Evolutionary conservation across 2,888 invertebrate species (phyloP).

Genomic region (Agrotis segetum): DNA sequence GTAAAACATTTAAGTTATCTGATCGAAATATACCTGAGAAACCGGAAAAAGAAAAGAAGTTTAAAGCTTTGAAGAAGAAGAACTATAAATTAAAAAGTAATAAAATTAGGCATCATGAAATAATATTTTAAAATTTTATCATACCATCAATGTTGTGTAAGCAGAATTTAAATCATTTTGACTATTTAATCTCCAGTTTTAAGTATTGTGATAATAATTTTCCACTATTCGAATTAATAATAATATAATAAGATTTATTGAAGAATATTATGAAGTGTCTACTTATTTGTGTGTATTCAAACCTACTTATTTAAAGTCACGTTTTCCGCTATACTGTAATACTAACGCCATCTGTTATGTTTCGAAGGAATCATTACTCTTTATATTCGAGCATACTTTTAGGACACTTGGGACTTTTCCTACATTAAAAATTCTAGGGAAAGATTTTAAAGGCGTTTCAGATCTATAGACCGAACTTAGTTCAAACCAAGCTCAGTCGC

Average conservation of each 20-base stretch:
- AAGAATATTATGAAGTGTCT: no score
- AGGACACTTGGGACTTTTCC: no score
- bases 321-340: not conserved
- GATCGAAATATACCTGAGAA: slow-evolving; percentile 71
- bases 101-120: slow-evolving; percentile 33
- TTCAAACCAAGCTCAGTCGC: no score
- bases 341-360: slow-evolving; percentile 23
- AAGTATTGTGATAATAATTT: not conserved
- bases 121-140: slow-evolving; percentile 18
- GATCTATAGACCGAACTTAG: no score
- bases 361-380: slow-evolving; percentile 7
- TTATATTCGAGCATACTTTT: not conserved
- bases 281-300: no score
- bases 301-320: not conserved
- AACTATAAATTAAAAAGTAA: slow-evolving; percentile 43
- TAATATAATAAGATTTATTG: not conserved
- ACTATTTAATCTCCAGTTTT: not conserved
- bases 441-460: not conserved
- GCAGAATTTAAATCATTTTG: not conserved
- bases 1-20: slow-evolving; percentile 85
- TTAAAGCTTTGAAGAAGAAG: slow-evolving; percentile 44
- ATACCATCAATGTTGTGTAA: not conserved
- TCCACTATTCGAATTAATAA: not conserved
- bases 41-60: slow-evolving; percentile 47
- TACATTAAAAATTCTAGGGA: no score